Evolutionary conservation across 2,888 invertebrate genomes (phyloP), one percentile per base, ranked within the genome.

Genomic region (Drosophila aldrichi): DNA sequence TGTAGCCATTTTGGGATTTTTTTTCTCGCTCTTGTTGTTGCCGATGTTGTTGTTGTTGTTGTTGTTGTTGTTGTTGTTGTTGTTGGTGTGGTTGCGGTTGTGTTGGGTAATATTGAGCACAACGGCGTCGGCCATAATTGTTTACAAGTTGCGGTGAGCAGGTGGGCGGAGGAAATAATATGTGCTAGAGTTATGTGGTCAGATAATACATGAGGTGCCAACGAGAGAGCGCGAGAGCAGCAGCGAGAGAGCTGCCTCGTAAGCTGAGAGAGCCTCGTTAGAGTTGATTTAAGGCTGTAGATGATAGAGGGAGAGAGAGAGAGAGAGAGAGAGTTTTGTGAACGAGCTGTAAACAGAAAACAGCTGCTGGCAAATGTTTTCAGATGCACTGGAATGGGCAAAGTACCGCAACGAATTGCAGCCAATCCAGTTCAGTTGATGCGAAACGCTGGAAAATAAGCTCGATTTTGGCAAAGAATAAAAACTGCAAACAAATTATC

Each of bases 81-180:
- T 48, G 48, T 73, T 74, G 49, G 49, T 76, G 67, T 64, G 57
- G 75, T 71, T 77, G 74, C 74, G 81, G 65, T 51, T 72, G 80
- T 74, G 67, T 74, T 81, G 78, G 60, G 61, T 46, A 70, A 81
- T 70, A 72, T 76, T 69, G 88, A 87, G 88, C 84, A 62, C 64
- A 79, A 74, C 91, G 75, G 90, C 90, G 90, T 88, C 89, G 79
- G 91, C 90, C 91, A 90, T 91, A 85, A 90, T 91, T 90, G 88
- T 89, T 90, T 83, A 90, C 80, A 90, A 80, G 71, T 73, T 77
- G 73, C 51, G 82, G 82, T 65, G 88, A 79, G 84, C 81, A 83
- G 81, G 89, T 74, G 87, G 73, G 81, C 70, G 79, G 63, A 56
- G 58, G 72, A 64, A 56, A 69, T 34, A 77, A 68, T 70, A 72